A percentile compares a stretch with the other conserved stretches of the same genome.
These are phyloP conservation scores for Battus philenor DNA, from an alignment of 1,140 invertebrate species.

Conservation along the genomic window DNA sequence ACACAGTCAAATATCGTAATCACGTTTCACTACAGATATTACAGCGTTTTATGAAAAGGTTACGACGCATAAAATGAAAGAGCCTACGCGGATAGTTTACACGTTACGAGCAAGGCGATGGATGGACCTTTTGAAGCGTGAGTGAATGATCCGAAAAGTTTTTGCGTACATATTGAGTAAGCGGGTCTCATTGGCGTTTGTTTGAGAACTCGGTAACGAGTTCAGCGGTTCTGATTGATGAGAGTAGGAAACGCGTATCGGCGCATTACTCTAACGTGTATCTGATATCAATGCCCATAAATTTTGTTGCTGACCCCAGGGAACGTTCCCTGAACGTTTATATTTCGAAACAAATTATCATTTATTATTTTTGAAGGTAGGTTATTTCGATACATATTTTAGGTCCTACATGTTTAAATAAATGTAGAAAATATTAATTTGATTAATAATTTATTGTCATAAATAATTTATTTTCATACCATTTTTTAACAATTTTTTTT, in stretches of 20 bases:
- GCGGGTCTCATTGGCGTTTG: slow-evolving; percentile 46
- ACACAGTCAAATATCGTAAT: slow-evolving; percentile 24
- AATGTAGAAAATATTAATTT: no score
- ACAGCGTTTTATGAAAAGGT: slow-evolving; percentile 36
- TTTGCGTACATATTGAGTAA: slow-evolving; percentile 45
- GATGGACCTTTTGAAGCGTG: slow-evolving; percentile 55
- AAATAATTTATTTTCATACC: no score
- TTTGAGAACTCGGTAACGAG: slow-evolving; percentile 59
- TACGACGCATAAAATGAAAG: slow-evolving; percentile 27
- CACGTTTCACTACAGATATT: slow-evolving; percentile 29
- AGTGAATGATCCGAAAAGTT: slow-evolving; percentile 68
- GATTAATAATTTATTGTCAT: no score
- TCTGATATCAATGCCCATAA: slow-evolving; percentile 55
- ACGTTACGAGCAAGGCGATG: slow-evolving; percentile 20
- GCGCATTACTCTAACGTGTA: slow-evolving; percentile 21
- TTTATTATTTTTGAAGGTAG: slow-evolving; percentile 32
- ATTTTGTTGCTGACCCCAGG: slow-evolving; percentile 39
- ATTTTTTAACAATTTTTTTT: no score
- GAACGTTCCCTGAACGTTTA: slow-evolving; percentile 15
- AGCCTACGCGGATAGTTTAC: slow-evolving; percentile 35
- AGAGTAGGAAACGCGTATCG: slow-evolving; percentile 26
- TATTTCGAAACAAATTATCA: slow-evolving; percentile 25
- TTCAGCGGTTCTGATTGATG: slow-evolving; percentile 63
- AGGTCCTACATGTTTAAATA: background rate
- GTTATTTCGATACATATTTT: no score